Evolutionary conservation across 2,797 vertebrate genomes (phyloP).

Genomic region (Champsocephalus gunnari): DNA sequence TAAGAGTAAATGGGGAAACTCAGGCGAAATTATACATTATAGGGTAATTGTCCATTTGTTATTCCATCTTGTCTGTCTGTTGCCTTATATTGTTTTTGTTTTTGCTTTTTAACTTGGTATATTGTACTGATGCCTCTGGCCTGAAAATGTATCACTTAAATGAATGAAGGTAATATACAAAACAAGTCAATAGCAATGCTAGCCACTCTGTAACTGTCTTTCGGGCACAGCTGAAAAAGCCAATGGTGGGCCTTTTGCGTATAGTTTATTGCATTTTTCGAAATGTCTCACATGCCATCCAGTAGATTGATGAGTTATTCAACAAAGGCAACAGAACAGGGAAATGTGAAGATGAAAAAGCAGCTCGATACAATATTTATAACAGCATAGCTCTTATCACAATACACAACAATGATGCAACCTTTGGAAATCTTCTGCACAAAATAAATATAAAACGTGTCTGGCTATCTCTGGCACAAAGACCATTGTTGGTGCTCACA

Average conservation of each 20-base stretch:
- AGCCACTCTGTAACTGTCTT: background rate
- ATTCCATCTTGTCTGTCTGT: background rate
- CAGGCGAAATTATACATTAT: background rate
- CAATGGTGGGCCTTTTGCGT: background rate
- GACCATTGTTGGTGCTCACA: conserved; percentile 10
- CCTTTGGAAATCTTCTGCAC: conserved; percentile 21
- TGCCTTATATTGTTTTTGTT: background rate
- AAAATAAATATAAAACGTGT: conserved; percentile 2
- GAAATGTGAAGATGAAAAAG: conserved; percentile 33
- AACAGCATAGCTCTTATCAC: conserved; percentile 12
- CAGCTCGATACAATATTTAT: conserved; percentile 29
- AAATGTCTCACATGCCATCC: background rate
- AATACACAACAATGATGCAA: conserved; percentile 41
- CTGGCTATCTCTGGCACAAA: conserved; percentile 16
- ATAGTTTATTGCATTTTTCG: conserved; percentile 12
- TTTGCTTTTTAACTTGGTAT: background rate
- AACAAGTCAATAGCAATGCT: background rate
- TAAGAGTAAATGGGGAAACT: conserved; percentile 11
- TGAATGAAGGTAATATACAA: background rate
- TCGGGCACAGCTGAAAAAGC: background rate
- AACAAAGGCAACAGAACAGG: conserved; percentile 26
- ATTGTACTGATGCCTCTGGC: background rate
- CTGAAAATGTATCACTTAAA: background rate
- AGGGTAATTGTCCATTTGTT: conserved; percentile 5
- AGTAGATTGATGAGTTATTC: conserved; percentile 11